A percentile compares a stretch with the other conserved stretches of the same genome.
Evolutionary conservation across 1,140 invertebrate genomes (phyloP).

Genomic region (Hormaphis cornu): DNA sequence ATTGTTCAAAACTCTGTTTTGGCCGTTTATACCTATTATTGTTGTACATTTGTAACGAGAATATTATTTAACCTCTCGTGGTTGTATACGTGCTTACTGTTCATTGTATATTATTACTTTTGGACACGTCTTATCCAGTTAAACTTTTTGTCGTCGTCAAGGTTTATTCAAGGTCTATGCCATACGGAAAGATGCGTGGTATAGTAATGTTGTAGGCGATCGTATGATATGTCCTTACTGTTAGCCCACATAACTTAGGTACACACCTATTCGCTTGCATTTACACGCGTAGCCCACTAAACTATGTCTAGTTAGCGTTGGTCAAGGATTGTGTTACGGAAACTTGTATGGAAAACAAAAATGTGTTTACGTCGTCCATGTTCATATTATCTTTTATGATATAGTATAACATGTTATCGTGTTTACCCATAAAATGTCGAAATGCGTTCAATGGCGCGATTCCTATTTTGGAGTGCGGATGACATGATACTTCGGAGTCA

Average conservation of each 20-base stretch:
- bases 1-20: too few relatives aligned
- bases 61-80: background rate
- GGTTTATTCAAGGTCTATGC: constrained; percentile 17
- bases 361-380: background rate
- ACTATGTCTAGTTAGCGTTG: constrained; percentile 1
- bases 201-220: background rate
- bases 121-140: background rate
- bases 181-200: constrained; percentile 27
- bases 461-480: too few relatives aligned
- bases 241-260: constrained; percentile 18
- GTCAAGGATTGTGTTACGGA: constrained; percentile 19
- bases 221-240: background rate
- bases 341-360: background rate
- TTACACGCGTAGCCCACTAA: background rate
- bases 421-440: background rate
- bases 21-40: too few relatives aligned
- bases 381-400: background rate
- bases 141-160: background rate
- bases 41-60: too few relatives aligned
- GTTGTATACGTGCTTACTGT: background rate
- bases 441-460: too few relatives aligned
- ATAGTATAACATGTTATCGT: background rate
- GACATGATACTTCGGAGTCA: too few relatives aligned
- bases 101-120: background rate
- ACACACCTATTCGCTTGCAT: background rate